Evolutionary conservation across 1,140 invertebrate genomes (phyloP).

Genomic region (Eumaeus atala): DNA sequence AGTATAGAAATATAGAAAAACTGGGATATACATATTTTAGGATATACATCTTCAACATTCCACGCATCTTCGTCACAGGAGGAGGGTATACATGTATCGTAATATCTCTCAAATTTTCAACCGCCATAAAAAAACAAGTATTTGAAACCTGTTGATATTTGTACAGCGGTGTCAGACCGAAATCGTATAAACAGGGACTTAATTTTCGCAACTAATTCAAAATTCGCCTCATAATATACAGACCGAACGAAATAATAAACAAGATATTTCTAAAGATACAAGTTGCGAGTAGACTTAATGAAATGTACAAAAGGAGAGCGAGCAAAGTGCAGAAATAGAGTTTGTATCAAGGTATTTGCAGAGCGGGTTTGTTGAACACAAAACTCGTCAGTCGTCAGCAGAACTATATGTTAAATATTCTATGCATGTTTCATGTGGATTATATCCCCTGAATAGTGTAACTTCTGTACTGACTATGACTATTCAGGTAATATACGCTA

Average conservation of each 20-base stretch:
- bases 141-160: neutral
- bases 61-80: too few relatives aligned
- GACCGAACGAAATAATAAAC: neutral
- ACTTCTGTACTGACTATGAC: too few relatives aligned
- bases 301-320: neutral
- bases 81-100: too few relatives aligned
- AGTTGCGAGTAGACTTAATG: neutral
- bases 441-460: too few relatives aligned
- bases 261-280: neutral
- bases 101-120: neutral
- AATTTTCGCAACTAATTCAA: neutral
- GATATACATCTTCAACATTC: too few relatives aligned
- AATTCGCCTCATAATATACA: neutral
- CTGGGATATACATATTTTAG: too few relatives aligned
- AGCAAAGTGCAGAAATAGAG: slow-evolving; percentile 1
- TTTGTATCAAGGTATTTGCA: neutral
- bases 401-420: too few relatives aligned
- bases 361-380: neutral
- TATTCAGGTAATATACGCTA: too few relatives aligned
- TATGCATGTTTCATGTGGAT: too few relatives aligned
- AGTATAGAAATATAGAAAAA: too few relatives aligned
- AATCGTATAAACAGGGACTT: neutral
- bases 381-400: neutral
- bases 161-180: neutral
- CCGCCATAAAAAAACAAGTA: neutral